Evolutionary conservation across 2,888 invertebrate species (phyloP), one percentile per base, ranked within the genome.

Genomic region (Hydroisotoma schaefferi): DNA sequence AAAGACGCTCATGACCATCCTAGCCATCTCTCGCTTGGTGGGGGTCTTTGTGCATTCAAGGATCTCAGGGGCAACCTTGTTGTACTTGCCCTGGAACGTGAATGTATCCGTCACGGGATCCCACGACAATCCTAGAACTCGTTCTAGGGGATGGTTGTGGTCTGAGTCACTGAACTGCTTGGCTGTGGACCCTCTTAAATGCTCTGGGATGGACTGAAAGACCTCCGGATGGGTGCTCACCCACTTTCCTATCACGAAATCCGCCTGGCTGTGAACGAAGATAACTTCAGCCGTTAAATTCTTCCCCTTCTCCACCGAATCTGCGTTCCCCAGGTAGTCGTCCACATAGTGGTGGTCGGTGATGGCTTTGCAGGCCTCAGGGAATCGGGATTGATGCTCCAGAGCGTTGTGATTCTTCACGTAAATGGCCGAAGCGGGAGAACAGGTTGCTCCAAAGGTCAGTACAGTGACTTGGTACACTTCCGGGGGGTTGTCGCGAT

Each of bases 1-100:
- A 56, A 70, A 76, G 1, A 73, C 12, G 1, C 58, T 60, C 52
- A 73, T 74, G n/a, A n/a, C n/a, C n/a, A n/a, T n/a, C n/a, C n/a
- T n/a, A n/a, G n/a, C n/a, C n/a, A n/a, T n/a, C n/a, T 64, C 59
- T 23, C 74, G 44, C 54, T 75, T 75, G 1, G 74, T 74, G 2
- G 69, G 62, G 1, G n/a, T 10, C 22, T 23, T 48, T n/a, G 33
- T 27, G n/a, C 56, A 61, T n/a, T 37, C 27, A 18, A 18, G n/a
- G 5, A 63, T n/a, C 2, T 28, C 43, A 22, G 26, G 23, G 29
- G 40, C 22, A 23, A n/a, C 46, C 12, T 54, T 47, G 12, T 22
- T 18, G 15, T 48, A 38, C 2, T 56, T 53, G 2, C 61, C 33
- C 5, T 12, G 12, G 38, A 61, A 61, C 1, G 20, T 4, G 33